Evolutionary conservation across 2,888 invertebrate species (phyloP), one percentile per base, ranked within the genome.

Genomic region (Plemyria rubiginata): DNA sequence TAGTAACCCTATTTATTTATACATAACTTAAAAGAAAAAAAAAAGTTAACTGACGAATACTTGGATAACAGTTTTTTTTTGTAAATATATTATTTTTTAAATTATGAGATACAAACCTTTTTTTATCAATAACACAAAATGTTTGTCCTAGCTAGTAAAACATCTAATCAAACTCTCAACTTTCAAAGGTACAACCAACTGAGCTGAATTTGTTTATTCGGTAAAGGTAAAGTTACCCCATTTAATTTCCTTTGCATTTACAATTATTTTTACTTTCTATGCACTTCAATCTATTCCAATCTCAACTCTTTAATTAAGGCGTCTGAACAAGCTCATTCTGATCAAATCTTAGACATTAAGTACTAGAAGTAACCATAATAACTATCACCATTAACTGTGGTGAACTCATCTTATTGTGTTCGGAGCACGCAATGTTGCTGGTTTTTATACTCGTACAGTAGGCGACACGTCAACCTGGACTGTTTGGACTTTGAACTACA

Each of bases 291-390:
- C 51, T 60, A 55, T 60, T 58, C 49, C 15, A 58, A 50, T 59
- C 63, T 55, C 50, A 58, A 41, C 36, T 28, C 49, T 56, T 64
- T 60, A 64, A 64, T 64, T 49, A 64, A 64, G 60, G 38, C 50
- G 56, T 60, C 53, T 53, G 53, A 55, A 38, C 63, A 60, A 40
- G 64, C 56, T 60, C 49, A 50, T 7, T 36, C 49, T 38, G 64
- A 64, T 64, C 48, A 22, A 11, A 64, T 64, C 64, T 56, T 29
- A 4, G 13, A 59, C 46, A 48, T 38, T 46, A 53, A 43, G 16
- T 62, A 38, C 40, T 38, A 7, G 29, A 8, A 38, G 32, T 54
- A 49, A 11, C 12, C 28, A 40, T 40, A 32, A 15, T 29, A 58
- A 51, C 50, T 58, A n/a, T 40, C 16, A 15, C 2, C 28, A 8